phyloP scores from a whole-genome alignment of 2,113 vertebrate genomes.

The Cyanistes caeruleus region DNA sequence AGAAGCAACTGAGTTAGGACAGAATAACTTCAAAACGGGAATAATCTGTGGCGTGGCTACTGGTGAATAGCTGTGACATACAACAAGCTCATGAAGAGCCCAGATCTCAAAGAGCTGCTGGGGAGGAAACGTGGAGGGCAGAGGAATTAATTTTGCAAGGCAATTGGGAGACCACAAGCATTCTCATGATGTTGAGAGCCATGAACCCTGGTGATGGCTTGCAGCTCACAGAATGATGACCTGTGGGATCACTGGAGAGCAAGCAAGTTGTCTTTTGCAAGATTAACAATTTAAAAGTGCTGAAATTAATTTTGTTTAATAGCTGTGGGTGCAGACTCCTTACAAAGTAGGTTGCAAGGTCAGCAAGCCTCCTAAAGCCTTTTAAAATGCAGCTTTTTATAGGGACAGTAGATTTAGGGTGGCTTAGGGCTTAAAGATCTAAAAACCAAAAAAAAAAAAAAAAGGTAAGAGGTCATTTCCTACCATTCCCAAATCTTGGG shows the following conservation, averaged over 20 bases:
- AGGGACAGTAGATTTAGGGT: conserved; percentile 49
- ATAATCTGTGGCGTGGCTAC: not conserved
- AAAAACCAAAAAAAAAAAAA: conserved; percentile 6
- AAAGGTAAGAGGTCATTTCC: conserved; percentile 17
- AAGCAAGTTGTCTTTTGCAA: conserved; percentile 59
- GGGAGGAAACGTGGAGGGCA: not conserved
- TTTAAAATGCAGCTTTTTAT: conserved; percentile 55
- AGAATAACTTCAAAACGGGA: not conserved
- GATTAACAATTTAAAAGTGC: conserved; percentile 66
- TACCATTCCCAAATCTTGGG: not conserved
- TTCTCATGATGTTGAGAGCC: conserved; percentile 10
- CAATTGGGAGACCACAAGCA: conserved; percentile 27
- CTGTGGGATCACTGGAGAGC: conserved; percentile 52
- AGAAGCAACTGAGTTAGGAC: not conserved
- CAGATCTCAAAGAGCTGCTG: not conserved
- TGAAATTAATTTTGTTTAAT: conserved; percentile 69
- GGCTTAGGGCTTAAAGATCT: conserved; percentile 6
- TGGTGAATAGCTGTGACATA: not conserved
- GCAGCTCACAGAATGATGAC: conserved; percentile 21
- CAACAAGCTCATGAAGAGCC: not conserved
- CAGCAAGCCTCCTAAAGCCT: conserved; percentile 59
- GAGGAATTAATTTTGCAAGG: conserved; percentile 33
- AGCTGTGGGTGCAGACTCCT: conserved; percentile 55
- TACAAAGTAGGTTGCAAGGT: conserved; percentile 63
- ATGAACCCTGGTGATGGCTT: conserved; percentile 20